Base-by-base conservation (phyloP, 1,140 invertebrate species). In the Paracyclopina nana region DNA sequence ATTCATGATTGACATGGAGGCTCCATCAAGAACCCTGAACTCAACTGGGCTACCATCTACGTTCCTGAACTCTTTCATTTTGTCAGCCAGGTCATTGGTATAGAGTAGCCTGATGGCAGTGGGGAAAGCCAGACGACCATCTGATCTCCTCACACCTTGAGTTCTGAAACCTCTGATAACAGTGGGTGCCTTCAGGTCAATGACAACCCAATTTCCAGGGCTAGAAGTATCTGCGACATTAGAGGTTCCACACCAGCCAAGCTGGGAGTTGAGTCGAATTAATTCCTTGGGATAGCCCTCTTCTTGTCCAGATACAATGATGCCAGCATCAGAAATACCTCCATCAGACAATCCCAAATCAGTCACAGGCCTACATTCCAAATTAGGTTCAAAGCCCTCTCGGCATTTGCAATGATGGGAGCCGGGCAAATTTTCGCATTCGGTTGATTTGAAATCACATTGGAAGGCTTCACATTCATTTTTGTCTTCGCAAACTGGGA, bases 321-420 rank as follows among this genome's bases (percentile, higher is more conserved):
- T 88, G 14, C 82, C 79, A 30, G 83, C 79, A 61, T 90, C 83
- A 1, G 85, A 80, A 61, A 91, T 82, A 20, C 81, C 84, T 38
- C 84, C 83, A 60, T 81, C 84, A 43, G 80, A 81, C 6, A 91
- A 65, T 20, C 86, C 86, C 28, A 92, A 71, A 67, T 91, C 86
- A 12, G 77, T 78, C 27, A 88, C 78, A 1, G 83, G 82, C 56
- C 84, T 70, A 58, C 86, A 92, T 61, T 92, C 85, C 58, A 85
- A 73, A 50, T 80, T 87, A 12, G 85, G 79, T 26, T 78, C 65
- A 61, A 90, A 91, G 40, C 86, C 85, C 55, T 73, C 60, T 55
- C 78, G 73, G 58, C 90, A 95, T 57, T 84, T 82, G 60, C 90
- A 95, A 51, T 78, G 79, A 66, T 92, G 94, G 20, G 85, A 82